Evolutionary conservation across 1,140 invertebrate species (phyloP), one percentile per base, ranked within the genome.

Genomic region (Megathymus violae): DNA sequence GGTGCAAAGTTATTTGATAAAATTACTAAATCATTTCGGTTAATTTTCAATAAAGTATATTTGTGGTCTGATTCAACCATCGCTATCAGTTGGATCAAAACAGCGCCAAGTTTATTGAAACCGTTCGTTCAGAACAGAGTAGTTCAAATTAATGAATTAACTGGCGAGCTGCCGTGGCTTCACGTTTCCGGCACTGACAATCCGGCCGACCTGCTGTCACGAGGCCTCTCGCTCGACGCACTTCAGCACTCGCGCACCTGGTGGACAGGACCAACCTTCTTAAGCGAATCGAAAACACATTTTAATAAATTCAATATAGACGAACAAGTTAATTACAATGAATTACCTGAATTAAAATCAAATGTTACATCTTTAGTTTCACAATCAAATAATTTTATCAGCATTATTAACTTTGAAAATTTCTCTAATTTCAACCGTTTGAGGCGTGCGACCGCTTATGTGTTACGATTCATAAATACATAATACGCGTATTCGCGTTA

Each of bases 391-490:
- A 1, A n/a, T n/a, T n/a, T 9, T 13, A 17, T 11, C 25, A 41
- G 38, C 17, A 50, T 43, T 61, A 50, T 50, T 36, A 50, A 61
- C 17, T 63, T 54, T 47, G 22, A 54, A 19, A 7, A 31, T 27
- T 66, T 66, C 41, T 66, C 64, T 31, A 48, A 61, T 13, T 67
- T 58, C 62, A 66, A 31, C 58, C 54, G 61, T 2, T 16, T 64
- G 31, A 34, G 11, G 11, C 63, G 58, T 31, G 3, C 58, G 11
- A 22, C 31, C n/a, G 61, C 63, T 4, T 69, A 64, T 15, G 38
- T 73, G 15, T 51, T 62, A 27, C 47, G 65, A 7, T 67, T 73
- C 41, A 41, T 62, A 16, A 16, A n/a, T n/a, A n/a, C n/a, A 59
- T 41, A 74, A 74, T 44, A 43, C 36, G 11, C 65, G 58, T 11